Evolutionary conservation across 2,113 vertebrate genomes (phyloP).

Genomic region (Saguinus midas): DNA sequence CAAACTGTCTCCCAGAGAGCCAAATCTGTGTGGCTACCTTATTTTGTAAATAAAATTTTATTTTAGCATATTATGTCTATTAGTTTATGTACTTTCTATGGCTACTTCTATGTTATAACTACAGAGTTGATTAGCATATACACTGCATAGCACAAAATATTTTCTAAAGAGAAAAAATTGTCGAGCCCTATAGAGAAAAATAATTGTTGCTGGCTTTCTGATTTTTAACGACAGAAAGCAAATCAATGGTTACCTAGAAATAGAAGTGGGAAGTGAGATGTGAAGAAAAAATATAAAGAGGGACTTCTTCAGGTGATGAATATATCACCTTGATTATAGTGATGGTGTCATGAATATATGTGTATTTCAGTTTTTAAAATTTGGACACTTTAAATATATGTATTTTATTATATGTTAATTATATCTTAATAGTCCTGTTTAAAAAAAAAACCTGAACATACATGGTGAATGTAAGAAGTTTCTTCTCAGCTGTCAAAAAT

Average conservation of each 20-base stretch:
- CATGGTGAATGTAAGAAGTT: background rate
- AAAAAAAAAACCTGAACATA: background rate
- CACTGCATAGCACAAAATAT: background rate
- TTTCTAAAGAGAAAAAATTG: background rate
- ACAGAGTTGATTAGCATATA: background rate
- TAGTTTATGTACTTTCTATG: background rate
- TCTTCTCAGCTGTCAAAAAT: background rate
- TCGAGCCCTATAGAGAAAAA: too few relatives aligned
- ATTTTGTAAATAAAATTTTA: background rate
- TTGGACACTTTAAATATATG: background rate
- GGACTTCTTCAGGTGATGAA: background rate
- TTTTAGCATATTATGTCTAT: background rate
- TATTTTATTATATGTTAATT: background rate
- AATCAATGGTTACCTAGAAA: background rate
- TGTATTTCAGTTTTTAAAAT: background rate
- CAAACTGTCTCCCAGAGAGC: background rate
- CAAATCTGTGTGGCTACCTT: background rate
- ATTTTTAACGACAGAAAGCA: background rate
- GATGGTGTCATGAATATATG: background rate
- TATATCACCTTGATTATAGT: background rate
- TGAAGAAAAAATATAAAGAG: background rate
- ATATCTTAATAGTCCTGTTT: background rate
- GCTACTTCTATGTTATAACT: background rate
- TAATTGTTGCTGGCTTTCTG: too few relatives aligned
- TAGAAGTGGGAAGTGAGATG: background rate